Conservation (phyloP, 2,113 vertebrate genomes). For the Pungitius pungitius region DNA sequence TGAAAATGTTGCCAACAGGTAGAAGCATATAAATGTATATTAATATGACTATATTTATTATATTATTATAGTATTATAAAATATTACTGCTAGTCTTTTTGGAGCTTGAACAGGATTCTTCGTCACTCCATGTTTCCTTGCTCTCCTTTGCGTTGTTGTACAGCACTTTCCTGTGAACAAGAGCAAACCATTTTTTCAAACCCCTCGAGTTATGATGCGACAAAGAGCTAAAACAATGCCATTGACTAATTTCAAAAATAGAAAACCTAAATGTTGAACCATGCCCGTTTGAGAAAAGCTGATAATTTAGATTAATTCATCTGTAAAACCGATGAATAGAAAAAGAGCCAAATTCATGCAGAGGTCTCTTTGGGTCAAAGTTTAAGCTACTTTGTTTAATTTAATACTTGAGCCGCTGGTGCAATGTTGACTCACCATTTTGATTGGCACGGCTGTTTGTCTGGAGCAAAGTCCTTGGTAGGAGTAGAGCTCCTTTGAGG, state of each 20-base stretch:
- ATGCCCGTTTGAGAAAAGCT: not conserved
- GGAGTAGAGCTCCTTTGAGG: constrained; percentile 62
- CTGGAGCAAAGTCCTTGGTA: constrained; percentile 6
- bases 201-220: not conserved
- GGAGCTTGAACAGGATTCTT: constrained; percentile 50
- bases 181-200: not conserved
- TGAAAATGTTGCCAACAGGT: not conserved
- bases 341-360: not conserved
- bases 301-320: not conserved
- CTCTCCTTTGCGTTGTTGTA: constrained; percentile 40
- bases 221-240: not conserved
- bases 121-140: constrained; percentile 72
- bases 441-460: not conserved
- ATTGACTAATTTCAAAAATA: not conserved
- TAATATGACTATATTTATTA: too few relatives aligned
- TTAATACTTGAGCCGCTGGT: not conserved
- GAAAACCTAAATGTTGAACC: not conserved
- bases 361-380: not conserved
- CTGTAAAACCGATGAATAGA: not conserved
- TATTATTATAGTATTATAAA: too few relatives aligned
- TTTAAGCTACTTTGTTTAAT: not conserved
- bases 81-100: constrained; percentile 14
- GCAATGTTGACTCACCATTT: constrained; percentile 55
- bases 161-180: constrained; percentile 53
- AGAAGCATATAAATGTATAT: not conserved